These are phyloP conservation scores for Acrocephalus scirpaceus DNA, from an alignment of 2,797 vertebrate species.

Conservation along the genomic window DNA sequence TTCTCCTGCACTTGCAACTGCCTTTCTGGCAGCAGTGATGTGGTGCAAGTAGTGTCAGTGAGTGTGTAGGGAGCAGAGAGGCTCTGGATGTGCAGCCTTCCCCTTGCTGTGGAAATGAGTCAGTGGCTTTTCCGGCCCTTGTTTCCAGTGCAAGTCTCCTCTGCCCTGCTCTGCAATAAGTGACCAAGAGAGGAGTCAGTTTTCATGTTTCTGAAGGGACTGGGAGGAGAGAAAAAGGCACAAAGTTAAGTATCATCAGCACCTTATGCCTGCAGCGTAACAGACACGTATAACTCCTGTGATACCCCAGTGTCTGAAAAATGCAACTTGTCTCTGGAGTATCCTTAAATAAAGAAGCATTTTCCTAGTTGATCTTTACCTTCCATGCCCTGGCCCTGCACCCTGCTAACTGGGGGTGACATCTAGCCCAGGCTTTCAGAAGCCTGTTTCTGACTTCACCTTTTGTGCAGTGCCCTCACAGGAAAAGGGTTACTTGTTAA, in stretches of 20 bases:
- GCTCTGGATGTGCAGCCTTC: background rate
- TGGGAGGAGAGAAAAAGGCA: background rate
- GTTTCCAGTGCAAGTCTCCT: background rate
- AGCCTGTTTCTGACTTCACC: background rate
- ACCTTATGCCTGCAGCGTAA: background rate
- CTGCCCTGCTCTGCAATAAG: background rate
- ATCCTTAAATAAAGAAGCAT: background rate
- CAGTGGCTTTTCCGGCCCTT: background rate
- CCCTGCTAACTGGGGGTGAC: background rate
- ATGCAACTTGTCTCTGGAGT: background rate
- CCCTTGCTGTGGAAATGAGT: background rate
- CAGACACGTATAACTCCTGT: fast-evolving
- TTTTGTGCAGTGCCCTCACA: fast-evolving
- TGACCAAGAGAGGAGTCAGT: background rate
- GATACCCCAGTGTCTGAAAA: background rate
- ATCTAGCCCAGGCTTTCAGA: background rate
- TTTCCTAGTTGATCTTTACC: background rate
- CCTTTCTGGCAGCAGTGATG: background rate
- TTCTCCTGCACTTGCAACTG: background rate
- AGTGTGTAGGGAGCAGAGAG: background rate
- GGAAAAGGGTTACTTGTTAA: background rate
- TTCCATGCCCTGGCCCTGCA: background rate
- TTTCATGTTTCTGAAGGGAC: background rate
- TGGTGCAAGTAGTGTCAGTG: background rate
- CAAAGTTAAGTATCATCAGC: background rate